These are phyloP conservation scores for Metaphire vulgaris DNA, from an alignment of 1,140 invertebrate genomes.

Conservation along the genomic window DNA sequence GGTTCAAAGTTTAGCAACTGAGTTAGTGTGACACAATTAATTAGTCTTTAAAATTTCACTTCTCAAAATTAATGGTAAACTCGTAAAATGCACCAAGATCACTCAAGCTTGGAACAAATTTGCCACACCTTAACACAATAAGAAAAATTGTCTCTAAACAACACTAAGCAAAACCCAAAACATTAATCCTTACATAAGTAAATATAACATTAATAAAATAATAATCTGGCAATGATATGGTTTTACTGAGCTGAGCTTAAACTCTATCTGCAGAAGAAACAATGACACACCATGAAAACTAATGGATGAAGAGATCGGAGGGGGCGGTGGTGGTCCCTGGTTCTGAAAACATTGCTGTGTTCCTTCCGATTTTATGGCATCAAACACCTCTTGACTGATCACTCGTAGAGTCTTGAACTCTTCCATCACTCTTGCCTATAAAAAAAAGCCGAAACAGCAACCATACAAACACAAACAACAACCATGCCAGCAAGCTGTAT, in stretches of 20 bases:
- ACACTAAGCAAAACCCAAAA: background rate
- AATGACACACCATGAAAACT: background rate
- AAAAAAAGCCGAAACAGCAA: conserved; percentile 56
- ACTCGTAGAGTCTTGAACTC: conserved; percentile 79
- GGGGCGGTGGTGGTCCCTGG: conserved; percentile 43
- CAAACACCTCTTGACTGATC: conserved; percentile 80
- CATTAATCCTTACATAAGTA: background rate
- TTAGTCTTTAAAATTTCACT: no score
- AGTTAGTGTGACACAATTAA: no score
- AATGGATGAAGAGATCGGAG: conserved; percentile 32
- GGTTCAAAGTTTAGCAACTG: no score
- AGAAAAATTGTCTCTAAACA: background rate
- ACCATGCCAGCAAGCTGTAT: background rate
- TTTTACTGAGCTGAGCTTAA: no score
- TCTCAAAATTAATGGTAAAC: no score
- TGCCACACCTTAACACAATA: background rate
- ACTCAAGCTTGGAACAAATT: conserved; percentile 20
- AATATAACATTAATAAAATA: background rate
- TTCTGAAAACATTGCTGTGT: conserved; percentile 30
- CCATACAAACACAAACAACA: background rate
- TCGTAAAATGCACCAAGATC: no score
- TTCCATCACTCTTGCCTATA: conserved; percentile 10
- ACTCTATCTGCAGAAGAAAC: no score
- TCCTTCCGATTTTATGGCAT: conserved; percentile 59
- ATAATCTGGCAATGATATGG: background rate